Evolutionary conservation across 2,797 vertebrate species (phyloP), one percentile per base, ranked within the genome.

Genomic region (Epinephelus coioides): DNA sequence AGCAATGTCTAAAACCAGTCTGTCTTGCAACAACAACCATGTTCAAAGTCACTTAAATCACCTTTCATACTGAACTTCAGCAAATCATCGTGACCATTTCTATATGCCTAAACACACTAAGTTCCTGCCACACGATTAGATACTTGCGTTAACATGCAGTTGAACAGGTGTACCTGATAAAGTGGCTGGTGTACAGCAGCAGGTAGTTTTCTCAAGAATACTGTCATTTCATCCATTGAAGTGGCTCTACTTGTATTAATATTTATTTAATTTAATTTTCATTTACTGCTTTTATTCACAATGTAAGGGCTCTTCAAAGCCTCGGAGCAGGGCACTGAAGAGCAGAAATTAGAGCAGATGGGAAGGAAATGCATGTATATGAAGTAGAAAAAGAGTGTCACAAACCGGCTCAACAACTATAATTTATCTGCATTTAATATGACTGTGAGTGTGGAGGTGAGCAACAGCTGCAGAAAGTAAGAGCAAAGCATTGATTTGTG

Each of bases 161-260:
- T 43, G 10, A 43, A 43, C 40, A 43, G 40, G 40, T 43, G 40
- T 43, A 10, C 40, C 40, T 3, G 40, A 11, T 43, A 43, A 43
- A 43, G 40, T 43, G 40, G 40, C 40, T 9, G 11, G 40, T 43
- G 40, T 10, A 10, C 9, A 43, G 40, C 5, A n/a, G n/a, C 67
- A n/a, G 13, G 17, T 2, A 3, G 2, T 38, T 30, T 59, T 27
- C 54, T 56, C 49, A 61, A 61, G 51, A 21, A 44, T 49, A 34
- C 40, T 21, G 5, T 69, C 44, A 63, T 73, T 53, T 70, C n/a
- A 71, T 59, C 50, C 2, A 15, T 5, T 64, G 6, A 43, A 76
- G 50, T 59, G 50, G 51, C 50, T 70, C 21, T 23, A 6, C 17
- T 9, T 30, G 7, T 21, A 44, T 65, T 30, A 34, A 50, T 44